Evolutionary conservation across 64 coral and sea anemone species (phyloP), one percentile per base, ranked within the genome.

Genomic region (Actinia equina): DNA sequence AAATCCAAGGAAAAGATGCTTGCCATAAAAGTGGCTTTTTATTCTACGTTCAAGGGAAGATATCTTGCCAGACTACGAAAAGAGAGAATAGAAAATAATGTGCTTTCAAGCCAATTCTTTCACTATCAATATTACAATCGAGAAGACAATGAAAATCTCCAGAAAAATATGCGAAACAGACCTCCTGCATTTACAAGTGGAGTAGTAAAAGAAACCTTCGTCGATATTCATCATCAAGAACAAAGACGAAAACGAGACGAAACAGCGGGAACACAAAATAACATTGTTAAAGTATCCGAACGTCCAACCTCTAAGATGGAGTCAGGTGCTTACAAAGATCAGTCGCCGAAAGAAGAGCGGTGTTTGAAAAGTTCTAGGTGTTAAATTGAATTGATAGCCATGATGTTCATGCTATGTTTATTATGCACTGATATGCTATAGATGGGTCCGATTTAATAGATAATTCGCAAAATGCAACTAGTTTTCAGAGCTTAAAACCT

Each of bases 21-120:
- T 8, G 90, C 67, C 20, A 85, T 92, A 27, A 95, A 88, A 20
- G 19, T 83, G 16, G 90, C 90, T 26, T 59, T 95, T 7, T 92
- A 95, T 55, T 88, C 87, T 2, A 63, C 87, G 1, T 95, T 95
- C 22, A 92, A 77, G 77, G 87, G 77, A 17, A 87, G 71, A 12
- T 79, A 92, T 82, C 92, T 92, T 44, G 59, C 84, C 37, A 82
- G n/a, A 43, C 78, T 92, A 79, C 87, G 87, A 14, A 88, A 77
- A 71, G 82, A 80, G 46, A 76, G 94, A 77, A 61, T 89, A 86
- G 53, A 79, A 91, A 81, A 74, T 74, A 74, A 26, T 41, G 25
- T 74, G 6, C 25, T 74, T 14, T 41, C 26, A 41, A 74, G 42
- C 13, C 23, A 41, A 74, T 74, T 13, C 25, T 30, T 25, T 41